phyloP scores from a whole-genome alignment of 2,888 invertebrate species.

The Anodontia alba region DNA sequence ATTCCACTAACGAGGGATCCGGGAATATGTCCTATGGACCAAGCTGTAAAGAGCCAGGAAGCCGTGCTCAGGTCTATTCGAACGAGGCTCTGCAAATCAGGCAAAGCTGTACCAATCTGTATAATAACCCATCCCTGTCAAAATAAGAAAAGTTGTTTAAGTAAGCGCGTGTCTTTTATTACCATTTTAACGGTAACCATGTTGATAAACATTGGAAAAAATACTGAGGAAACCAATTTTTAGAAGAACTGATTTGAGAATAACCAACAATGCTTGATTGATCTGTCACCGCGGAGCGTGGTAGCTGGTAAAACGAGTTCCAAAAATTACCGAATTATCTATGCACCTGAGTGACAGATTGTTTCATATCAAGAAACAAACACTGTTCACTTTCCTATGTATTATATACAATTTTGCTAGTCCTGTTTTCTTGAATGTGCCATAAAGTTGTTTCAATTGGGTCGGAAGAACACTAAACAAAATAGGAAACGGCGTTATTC shows the following conservation, averaged over 20 bases:
- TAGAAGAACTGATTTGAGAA: neutral
- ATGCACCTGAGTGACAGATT: too few species aligned
- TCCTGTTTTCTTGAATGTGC: too few species aligned
- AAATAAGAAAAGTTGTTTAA: neutral
- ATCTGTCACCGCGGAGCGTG: too few species aligned
- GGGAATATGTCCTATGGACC: conserved; percentile 45
- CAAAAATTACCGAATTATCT: too few species aligned
- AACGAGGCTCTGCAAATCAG: conserved; percentile 40
- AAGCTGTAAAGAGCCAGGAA: conserved; percentile 56
- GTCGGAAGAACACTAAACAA: too few species aligned
- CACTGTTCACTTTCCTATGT: too few species aligned
- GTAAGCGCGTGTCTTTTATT: neutral
- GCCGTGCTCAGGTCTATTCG: conserved; percentile 40
- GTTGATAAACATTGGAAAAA: neutral
- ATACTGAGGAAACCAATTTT: neutral
- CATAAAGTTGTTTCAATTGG: too few species aligned
- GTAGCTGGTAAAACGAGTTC: too few species aligned
- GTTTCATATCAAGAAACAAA: too few species aligned
- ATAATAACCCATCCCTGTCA: conserved; percentile 45
- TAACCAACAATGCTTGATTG: neutral
- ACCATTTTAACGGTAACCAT: too few species aligned
- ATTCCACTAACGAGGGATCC: conserved; percentile 46
- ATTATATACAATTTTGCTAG: too few species aligned
- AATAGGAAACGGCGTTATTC: too few species aligned
- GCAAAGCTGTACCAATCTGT: conserved; percentile 49